Percentiles rank a stretch among this genome's conserved stretches.
Evolutionary conservation across 2,888 invertebrate genomes (phyloP).

Genomic region (Marronus borbonicus): DNA sequence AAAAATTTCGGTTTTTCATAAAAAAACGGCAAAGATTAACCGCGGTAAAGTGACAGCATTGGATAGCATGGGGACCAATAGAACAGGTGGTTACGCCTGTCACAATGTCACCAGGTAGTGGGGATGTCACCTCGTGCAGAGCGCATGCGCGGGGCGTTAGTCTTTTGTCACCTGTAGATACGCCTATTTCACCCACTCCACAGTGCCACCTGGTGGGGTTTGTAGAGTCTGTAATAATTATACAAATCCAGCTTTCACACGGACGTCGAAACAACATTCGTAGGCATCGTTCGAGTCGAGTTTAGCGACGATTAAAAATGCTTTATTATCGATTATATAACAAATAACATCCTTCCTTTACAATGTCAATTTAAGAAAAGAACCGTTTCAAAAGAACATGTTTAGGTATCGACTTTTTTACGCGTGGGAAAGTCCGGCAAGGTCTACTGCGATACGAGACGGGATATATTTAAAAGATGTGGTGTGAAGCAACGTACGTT

Average conservation of each 20-base stretch:
- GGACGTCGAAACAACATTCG: background rate
- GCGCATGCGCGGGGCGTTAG: slow-evolving; percentile 68
- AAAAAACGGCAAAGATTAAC: slow-evolving; percentile 53
- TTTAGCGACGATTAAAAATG: too few relatives aligned
- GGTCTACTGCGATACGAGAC: background rate
- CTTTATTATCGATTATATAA: slow-evolving; percentile 9
- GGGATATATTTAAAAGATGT: slow-evolving; percentile 30
- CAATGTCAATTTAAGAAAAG: background rate
- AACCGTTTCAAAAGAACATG: background rate
- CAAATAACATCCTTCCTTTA: slow-evolving; percentile 8
- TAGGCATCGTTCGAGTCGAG: background rate
- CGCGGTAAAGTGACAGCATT: slow-evolving; percentile 63
- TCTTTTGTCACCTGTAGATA: slow-evolving; percentile 68
- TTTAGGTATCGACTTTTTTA: slow-evolving; percentile 29
- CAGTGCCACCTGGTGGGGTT: slow-evolving; percentile 66
- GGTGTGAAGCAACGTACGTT: slow-evolving; percentile 33
- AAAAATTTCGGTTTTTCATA: slow-evolving; percentile 54
- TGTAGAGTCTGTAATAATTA: slow-evolving; percentile 37
- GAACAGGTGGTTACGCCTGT: slow-evolving; percentile 70
- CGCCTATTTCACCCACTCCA: slow-evolving; percentile 68
- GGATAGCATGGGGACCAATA: slow-evolving; percentile 68
- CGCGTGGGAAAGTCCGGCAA: slow-evolving; percentile 25
- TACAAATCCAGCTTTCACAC: slow-evolving; percentile 33
- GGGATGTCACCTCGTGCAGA: slow-evolving; percentile 67
- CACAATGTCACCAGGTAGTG: slow-evolving; percentile 68